Base-by-base conservation (phyloP, 2,797 vertebrate genomes). In the Enteromius mattozi region DNA sequence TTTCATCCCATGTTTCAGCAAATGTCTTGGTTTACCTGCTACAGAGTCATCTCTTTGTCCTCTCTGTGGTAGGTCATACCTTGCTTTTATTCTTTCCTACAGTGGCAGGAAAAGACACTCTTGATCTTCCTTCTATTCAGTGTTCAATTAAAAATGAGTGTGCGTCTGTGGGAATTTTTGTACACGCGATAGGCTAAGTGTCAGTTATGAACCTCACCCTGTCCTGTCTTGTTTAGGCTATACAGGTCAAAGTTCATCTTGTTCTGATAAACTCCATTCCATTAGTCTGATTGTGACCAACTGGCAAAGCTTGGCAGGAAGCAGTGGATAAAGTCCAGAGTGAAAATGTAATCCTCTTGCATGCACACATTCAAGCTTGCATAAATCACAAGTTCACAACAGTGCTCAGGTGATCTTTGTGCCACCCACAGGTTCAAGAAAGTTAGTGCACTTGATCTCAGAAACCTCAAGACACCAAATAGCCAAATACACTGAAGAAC, bases 1-100 rank as follows among this genome's bases (percentile, higher is more conserved):
- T 92, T 90, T 93, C 90, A 94, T 93, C 85, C 82, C 74, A 83
- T 89, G 89, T 93, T 93, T 94, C 92, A 93, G 87, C 92, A 81
- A 88, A 91, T 92, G 92, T 92, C 87, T 88, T 86, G 24, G 71
- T 90, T 90, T 87, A 89, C 88, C 86, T 87, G 86, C 80, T 75
- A 86, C 90, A 85, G 86, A 92, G 89, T 84, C 86, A 14, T 63
- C 77, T 85, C 91, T 90, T 91, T 89, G 82, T 84, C 66, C 75
- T 81, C 83, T 87, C 71, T 87, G 66, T 85, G 83, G 79, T 86
- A 72, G 76, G 86, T 79, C 87, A 85, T 80, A 45, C 33, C 37
- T 77, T 63, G 33, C 63, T 27, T 84, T 78, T 83, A 78, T 51
- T 42, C 80, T 75, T 80, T 75, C 61, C 71, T 70, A 76, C 42